Evolutionary conservation across 2,113 vertebrate species (phyloP).

Genomic region (Alosa alosa): DNA sequence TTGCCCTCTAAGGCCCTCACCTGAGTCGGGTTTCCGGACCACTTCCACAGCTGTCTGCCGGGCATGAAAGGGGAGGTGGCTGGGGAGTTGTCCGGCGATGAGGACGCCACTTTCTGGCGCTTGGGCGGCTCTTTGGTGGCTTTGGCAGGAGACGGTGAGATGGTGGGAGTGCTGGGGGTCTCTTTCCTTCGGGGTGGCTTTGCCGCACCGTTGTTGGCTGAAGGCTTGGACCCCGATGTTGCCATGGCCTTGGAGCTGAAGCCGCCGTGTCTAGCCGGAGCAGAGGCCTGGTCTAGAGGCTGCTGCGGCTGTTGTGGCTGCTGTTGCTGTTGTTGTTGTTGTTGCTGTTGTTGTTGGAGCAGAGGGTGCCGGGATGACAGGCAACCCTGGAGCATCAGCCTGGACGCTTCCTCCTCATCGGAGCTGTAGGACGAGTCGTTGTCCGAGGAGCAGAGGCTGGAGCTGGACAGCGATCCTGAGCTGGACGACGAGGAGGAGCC

Average conservation of each 20-base stretch:
- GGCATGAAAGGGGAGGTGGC: constrained; percentile 86
- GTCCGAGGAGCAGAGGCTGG: constrained; percentile 91
- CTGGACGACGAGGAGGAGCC: constrained; percentile 89
- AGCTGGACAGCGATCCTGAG: constrained; percentile 91
- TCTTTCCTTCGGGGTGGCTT: constrained; percentile 75
- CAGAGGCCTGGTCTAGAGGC: constrained; percentile 47
- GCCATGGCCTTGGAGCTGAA: constrained; percentile 77
- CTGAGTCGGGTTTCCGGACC: constrained; percentile 97
- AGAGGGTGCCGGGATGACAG: constrained; percentile 82
- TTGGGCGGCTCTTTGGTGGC: constrained; percentile 80
- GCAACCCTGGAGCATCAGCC: constrained; percentile 84
- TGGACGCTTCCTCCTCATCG: constrained; percentile 86
- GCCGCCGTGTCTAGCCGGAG: constrained; percentile 67
- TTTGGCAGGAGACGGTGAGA: constrained; percentile 42
- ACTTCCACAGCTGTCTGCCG: constrained; percentile 92
- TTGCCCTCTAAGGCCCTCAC: constrained; percentile 58
- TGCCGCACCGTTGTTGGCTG: constrained; percentile 52
- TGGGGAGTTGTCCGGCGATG: constrained; percentile 84
- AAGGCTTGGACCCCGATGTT: constrained; percentile 69
- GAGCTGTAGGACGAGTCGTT: constrained; percentile 95
- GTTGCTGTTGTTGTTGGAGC: constrained; percentile 74
- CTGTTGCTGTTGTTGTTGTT: constrained; percentile 58
- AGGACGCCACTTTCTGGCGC: constrained; percentile 82
- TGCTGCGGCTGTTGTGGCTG: constrained; percentile 45
- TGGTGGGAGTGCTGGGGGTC: constrained; percentile 44